Base-by-base conservation (phyloP, 2,113 vertebrate species). In the Coryphaenoides rupestris region DNA sequence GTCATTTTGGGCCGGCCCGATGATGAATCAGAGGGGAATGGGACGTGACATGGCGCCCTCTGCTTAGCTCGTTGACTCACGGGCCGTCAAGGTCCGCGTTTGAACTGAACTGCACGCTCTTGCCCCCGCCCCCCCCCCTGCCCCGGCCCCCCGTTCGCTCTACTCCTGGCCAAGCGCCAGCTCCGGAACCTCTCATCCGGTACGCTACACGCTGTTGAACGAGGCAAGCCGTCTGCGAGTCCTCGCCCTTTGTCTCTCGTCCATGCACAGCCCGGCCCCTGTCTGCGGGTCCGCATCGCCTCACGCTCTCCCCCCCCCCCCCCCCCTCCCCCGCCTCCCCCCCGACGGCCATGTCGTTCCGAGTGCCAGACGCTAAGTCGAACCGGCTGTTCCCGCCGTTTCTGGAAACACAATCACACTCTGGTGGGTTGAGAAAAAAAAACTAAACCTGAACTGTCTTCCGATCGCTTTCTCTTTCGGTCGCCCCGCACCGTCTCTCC, bases 361-460 rank as follows among this genome's bases (percentile, higher is more conserved):
- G 57, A 76, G 71, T 74, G 80, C 77, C 80, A 83, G 53, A 55
- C 66, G 61, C 68, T 88, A 83, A 88, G 79, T 77, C 79, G 80
- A 84, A 76, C 73, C 77, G 78, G 75, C 70, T 85, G 86, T 82
- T 87, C 69, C 72, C 67, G 73, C 81, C 69, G 80, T 78, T 78
- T 78, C 81, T 83, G 81, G 78, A 85, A 84, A 87, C 76, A 81
- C 64, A 80, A 81, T 82, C 78, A 66, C 79, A 82, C 69, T 84
- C 84, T 68, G 74, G 84, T 78, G 60, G 67, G 75, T 84, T 86
- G 28, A 86, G 88, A 86, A 87, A 86, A 33, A 69, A 75, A 69
- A 84, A 83, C 84, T 72, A 86, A 85, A 85, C 79, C 28, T 33
- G 28, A n/a, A n/a, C n/a, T n/a, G n/a, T n/a, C n/a, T n/a, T n/a